Evolutionary conservation across 2,888 invertebrate species (phyloP), one percentile per base, ranked within the genome.

Genomic region (Caenorhabditis sulstoni): DNA sequence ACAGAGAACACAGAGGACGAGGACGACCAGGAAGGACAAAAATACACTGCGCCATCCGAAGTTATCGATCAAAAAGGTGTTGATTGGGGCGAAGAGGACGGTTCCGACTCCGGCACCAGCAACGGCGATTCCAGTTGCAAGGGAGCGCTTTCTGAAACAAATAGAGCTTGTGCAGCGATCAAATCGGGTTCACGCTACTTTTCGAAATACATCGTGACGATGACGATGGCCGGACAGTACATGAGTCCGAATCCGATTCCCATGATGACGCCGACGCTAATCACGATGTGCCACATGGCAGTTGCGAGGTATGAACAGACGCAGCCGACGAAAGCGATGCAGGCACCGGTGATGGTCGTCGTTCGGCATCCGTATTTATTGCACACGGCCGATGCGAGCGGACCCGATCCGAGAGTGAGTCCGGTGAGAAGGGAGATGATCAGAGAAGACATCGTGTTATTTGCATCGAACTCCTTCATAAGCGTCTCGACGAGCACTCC

Each of bases 71-170:
- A 97, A 92, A 53, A 87, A 86, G 70, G 91, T 89, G n/a, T 91
- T 91, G 11, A 93, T 81, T 1, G 92, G 92, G 5, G 97, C 95
- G 91, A 97, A 95, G 14, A 96, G 91, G 90, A 96, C 94, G 3
- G 97, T 97, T 55, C 98, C 98, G 59, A 97, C 93, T 7, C 98
- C 98, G 0, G 97, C 96, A 2, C 98, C 98, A 90, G 96, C 96
- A 8, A 96, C 96, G 0, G 96, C 96, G 79, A 96, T 94, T 14
- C 96, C 98, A 0, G 97, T 98, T 7, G 98, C 98, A 87, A 98
- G 93, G 47, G 97, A 95, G 67, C 98, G 87, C 18, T 81, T 70
- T 45, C 78, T 81, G 47, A 44, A 81, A 12, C 3, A 44, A 50
- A 16, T 3, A 50, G 7, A n/a, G n/a, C n/a, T n/a, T n/a, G n/a